Evolutionary conservation across 2,797 vertebrate genomes (phyloP), one percentile per base, ranked within the genome.

Genomic region (Microhierax caerulescens): DNA sequence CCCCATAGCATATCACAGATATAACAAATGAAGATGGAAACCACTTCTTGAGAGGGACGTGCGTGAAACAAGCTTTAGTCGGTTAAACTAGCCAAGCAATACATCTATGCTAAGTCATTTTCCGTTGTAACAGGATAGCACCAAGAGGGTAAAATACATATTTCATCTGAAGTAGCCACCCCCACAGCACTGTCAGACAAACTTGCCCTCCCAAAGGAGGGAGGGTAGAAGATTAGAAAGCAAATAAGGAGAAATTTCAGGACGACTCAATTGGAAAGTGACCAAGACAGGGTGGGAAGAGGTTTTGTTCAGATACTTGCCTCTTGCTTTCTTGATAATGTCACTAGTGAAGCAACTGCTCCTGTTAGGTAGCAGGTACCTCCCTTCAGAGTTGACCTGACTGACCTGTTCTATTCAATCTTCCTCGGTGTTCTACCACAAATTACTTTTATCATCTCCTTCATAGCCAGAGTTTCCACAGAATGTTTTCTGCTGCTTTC

Each of bases 111-210:
- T 77, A 93, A 77, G 56, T 76, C 10, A 80, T 93, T 90, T 91
- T 78, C 83, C 57, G 37, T 16, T 45, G 22, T 53, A 91, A 88
- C 13, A 67, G 90, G 60, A 93, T 93, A 96, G 95, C 93, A 94
- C 92, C 94, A 92, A 88, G 53, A 95, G 50, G 45, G 85, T 72
- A 92, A 94, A 95, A 76, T 59, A 88, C 0, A 6, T 61, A 32
- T 63, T 80, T 74, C 36, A 93, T 77, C 76, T 93, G 63, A 85
- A 91, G 75, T 18, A 85, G 85, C 53, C 0, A 6, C 41, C 79
- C 65, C 61, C 65, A 65, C 61, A 88, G 83, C 69, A 65, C 69
- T 54, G 36, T 88, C 95, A 94, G 76, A 94, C 50, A 90, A 92
- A 41, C 9, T 15, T 72, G 23, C 32, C 50, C 59, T 67, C 86